These are phyloP conservation scores for Drosophila macrospina DNA, from an alignment of 2,888 invertebrate species.

Conservation along the genomic window DNA sequence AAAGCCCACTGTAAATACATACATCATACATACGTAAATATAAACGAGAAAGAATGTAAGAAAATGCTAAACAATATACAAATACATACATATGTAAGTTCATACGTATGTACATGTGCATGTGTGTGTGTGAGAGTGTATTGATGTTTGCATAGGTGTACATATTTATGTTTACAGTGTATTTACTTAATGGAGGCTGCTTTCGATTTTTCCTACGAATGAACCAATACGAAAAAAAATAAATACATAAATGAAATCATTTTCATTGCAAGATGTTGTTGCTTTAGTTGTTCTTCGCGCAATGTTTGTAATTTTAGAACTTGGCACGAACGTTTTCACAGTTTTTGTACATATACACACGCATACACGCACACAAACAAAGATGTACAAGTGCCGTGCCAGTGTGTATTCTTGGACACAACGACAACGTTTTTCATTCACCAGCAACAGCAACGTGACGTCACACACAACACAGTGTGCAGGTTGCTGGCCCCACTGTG, in stretches of 20 bases:
- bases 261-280: constrained; percentile 37
- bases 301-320: constrained; percentile 75
- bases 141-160: neutral
- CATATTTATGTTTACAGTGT: constrained; percentile 21
- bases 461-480: constrained; percentile 48
- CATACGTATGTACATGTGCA: neutral
- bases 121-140: neutral
- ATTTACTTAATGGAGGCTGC: constrained; percentile 30
- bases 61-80: neutral
- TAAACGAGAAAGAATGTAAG: constrained; percentile 5
- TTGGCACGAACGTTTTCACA: constrained; percentile 63
- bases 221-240: constrained; percentile 31
- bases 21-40: too few species aligned
- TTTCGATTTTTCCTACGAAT: constrained; percentile 66
- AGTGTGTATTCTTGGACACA: constrained; percentile 33
- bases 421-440: constrained; percentile 60
- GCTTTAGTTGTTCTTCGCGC: constrained; percentile 41
- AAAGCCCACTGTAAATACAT: constrained; percentile 19
- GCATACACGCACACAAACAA: too few species aligned
- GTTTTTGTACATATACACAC: constrained; percentile 29
- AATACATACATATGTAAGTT: neutral
- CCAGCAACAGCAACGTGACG: constrained; percentile 44
- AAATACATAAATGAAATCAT: constrained; percentile 50
- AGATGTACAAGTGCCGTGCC: neutral
- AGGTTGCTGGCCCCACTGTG: constrained; percentile 75